phyloP scores from a whole-genome alignment of 2,797 vertebrate genomes.

The Furcifer pardalis region DNA sequence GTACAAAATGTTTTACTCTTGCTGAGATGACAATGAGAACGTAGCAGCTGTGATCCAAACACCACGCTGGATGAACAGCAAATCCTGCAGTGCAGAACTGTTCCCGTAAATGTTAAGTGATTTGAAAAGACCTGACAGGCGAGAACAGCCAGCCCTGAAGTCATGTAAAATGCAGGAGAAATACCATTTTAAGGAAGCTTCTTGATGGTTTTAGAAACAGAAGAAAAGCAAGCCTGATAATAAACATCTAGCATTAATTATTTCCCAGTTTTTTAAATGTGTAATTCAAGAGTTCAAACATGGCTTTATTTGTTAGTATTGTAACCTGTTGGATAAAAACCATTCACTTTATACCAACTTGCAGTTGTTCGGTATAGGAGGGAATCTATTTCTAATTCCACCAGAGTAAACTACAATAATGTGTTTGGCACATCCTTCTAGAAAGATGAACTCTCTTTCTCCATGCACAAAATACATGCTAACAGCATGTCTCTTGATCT shows the following conservation, averaged over 20 bases:
- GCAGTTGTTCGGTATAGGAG: too few relatives aligned
- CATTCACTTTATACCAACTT: constrained; percentile 41
- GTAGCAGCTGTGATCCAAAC: constrained; percentile 75
- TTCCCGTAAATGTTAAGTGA: constrained; percentile 89
- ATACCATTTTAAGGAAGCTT: constrained; percentile 80
- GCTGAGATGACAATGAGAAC: constrained; percentile 63
- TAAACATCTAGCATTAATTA: constrained; percentile 67
- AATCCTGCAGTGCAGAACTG: constrained; percentile 84
- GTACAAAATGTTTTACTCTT: constrained; percentile 65
- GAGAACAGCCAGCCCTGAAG: constrained; percentile 88
- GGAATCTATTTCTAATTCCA: too few relatives aligned
- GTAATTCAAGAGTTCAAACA: constrained; percentile 15
- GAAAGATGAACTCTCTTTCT: too few relatives aligned
- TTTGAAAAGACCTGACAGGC: constrained; percentile 94
- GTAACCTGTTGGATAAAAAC: constrained; percentile 57
- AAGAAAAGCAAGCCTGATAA: constrained; percentile 67
- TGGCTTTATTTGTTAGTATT: constrained; percentile 46
- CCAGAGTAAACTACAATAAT: too few relatives aligned
- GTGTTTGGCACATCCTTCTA: too few relatives aligned
- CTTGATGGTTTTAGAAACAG: constrained; percentile 67
- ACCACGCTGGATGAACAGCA: constrained; percentile 77
- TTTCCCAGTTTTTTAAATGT: constrained; percentile 46
- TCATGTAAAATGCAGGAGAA: constrained; percentile 96
- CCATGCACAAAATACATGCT: too few relatives aligned
- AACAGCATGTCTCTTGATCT: too few relatives aligned